Evolutionary conservation across 1,140 invertebrate genomes (phyloP), one percentile per base, ranked within the genome.

Genomic region (Trachelipus rathkii): DNA sequence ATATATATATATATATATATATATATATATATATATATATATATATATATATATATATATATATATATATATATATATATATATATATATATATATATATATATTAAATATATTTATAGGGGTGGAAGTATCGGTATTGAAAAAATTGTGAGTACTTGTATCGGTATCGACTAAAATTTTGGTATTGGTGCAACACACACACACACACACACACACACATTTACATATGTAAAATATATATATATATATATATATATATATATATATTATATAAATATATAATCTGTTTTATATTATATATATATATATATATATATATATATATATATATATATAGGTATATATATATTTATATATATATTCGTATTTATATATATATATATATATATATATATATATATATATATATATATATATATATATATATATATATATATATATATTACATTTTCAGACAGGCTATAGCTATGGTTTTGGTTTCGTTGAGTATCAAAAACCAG

Each of bases 391-490:
- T 21, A 73, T 73, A 73, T 60, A 73, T 73, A 73, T 73, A 73
- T 50, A 73, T 73, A 73, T 73, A 60, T 73, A 73, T 73, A 60
- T 50, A 73, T 73, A 60, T 60, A 73, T 73, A 60, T 73, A 73
- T 21, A 53, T 60, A 73, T 73, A 73, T n/a, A 21, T 73, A 73
- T 73, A 46, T 50, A n/a, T 73, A 24, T 21, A 53, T 50, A 23
- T 60, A 53, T 73, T 33, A 33, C 1, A 33, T 81, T 86, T 88
- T 69, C 86, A 93, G 88, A 95, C 94, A 85, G 94, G 94, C 24
- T 97, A 97, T 85, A 96, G 94, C 85, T 97, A 94, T 85, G 95
- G 96, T 15, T 98, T 96, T 86, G 95, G 95, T 21, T 98, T 98
- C 87, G 95, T 97, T 19, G 96, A 97, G 84, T 98, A 94, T 85